Base-by-base conservation (phyloP, 2,113 vertebrate species). In the Alethe diademata region DNA sequence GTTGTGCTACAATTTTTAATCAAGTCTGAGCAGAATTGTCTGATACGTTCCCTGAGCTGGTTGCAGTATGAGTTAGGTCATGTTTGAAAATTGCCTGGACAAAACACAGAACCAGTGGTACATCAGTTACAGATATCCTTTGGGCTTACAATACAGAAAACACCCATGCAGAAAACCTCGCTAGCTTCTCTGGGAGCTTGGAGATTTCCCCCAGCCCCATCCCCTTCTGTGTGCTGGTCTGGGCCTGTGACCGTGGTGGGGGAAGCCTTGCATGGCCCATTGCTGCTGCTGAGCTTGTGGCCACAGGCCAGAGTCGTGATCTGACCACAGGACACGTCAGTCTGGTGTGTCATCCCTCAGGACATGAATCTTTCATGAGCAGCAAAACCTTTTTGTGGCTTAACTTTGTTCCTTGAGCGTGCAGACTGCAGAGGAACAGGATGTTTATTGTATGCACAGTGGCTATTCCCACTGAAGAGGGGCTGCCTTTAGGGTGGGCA, bases 251-350 rank as follows among this genome's bases (percentile, higher is more conserved):
- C 20, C 1, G 1, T 1, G 0, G 2, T 5, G 40, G 22, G 42
- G 51, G 24, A 48, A 80, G 50, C 56, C 58, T 20, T 1, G 0
- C 26, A 24, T 1, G 2, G 31, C 65, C 12, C 36, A 11, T 36
- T 0, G 4, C 69, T 51, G 24, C 51, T 56, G 72, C 36, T 9
- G 4, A 35, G 60, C 57, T 58, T 0, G 1, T 90, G 81, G 74
- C 93, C 56, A 18, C 31, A 10, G 78, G 74, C 54, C 62, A 79
- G 84, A 50, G 43, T n/a, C 0, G 0, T 0, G 0, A 25, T 36
- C 56, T 92, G 81, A 87, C 38, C 42, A 5, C 42, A n/a, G 18
- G 36, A 43, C 48, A 40, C 4, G 6, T 83, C 10, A 1, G 29
- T 18, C 67, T 73, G 45, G 78, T 72, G 26, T 47, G 40, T 36